phyloP scores from a whole-genome alignment of 2,797 vertebrate species.

The Malacoctenus gilli region DNA sequence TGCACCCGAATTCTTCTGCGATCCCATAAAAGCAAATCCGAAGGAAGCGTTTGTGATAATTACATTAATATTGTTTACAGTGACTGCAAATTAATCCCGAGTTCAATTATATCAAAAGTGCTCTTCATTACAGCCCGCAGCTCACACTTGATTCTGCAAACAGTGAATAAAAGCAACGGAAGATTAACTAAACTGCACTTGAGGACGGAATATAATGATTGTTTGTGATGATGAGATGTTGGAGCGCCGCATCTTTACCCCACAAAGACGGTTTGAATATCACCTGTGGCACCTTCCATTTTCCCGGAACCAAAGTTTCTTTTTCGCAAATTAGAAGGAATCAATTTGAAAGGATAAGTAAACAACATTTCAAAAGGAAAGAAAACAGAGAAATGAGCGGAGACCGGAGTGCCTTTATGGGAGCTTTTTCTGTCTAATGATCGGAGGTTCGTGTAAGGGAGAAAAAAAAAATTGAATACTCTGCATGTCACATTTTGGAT shows the following conservation, averaged over 20 bases:
- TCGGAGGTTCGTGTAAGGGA: constrained; percentile 10
- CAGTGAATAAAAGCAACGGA: not conserved
- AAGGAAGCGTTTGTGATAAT: constrained; percentile 18
- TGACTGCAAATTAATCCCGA: constrained; percentile 20
- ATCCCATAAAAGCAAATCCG: constrained; percentile 6
- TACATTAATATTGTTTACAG: constrained; percentile 11
- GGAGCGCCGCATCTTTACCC: not conserved
- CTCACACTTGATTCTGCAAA: constrained; percentile 9
- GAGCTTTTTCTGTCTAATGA: not conserved
- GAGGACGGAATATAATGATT: constrained; percentile 6
- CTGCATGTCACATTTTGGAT: constrained; percentile 14
- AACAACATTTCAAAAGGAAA: no score
- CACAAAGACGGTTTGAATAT: not conserved
- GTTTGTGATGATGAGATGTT: not conserved
- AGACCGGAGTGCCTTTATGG: not conserved
- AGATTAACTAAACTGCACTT: not conserved
- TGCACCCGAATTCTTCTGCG: not conserved
- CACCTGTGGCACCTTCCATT: not conserved
- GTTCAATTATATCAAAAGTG: constrained; percentile 19
- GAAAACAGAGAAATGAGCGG: not conserved
- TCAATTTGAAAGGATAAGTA: no score
- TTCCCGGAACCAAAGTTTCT: no score
- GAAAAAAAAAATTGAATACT: no score
- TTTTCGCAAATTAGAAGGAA: no score
- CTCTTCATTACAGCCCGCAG: constrained; percentile 5